Conservation (phyloP, 2,888 invertebrate genomes). For the Rhagonycha fulva region DNA sequence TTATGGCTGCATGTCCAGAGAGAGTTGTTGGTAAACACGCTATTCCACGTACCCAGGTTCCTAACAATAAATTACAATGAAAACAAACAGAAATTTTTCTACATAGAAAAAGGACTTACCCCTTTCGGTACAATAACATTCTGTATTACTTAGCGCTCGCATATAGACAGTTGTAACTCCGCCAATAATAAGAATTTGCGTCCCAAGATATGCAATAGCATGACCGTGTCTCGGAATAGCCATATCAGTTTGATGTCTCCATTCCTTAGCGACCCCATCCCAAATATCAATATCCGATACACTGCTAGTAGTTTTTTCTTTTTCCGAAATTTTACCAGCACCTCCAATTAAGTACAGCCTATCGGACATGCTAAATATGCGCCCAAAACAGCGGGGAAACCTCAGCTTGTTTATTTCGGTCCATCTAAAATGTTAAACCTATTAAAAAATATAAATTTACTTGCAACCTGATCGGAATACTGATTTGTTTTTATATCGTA, state of each 20-base stretch:
- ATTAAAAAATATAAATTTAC: background rate
- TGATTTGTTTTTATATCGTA: conserved; percentile 65
- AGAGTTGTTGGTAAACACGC: conserved; percentile 65
- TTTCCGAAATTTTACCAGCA: conserved; percentile 61
- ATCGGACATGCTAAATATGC: conserved; percentile 61
- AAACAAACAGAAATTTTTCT: background rate
- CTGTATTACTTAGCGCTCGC: conserved; percentile 67
- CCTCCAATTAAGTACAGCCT: conserved; percentile 70
- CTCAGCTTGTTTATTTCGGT: conserved; percentile 60
- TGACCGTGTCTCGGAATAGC: conserved; percentile 70
- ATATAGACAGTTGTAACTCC: conserved; percentile 69
- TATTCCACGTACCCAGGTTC: conserved; percentile 65
- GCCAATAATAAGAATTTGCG: conserved; percentile 67
- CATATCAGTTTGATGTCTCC: conserved; percentile 65
- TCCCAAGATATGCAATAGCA: conserved; percentile 66
- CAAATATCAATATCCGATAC: conserved; percentile 64
- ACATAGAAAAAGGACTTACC: conserved; percentile 39
- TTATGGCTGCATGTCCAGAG: conserved; percentile 61
- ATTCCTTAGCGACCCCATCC: conserved; percentile 60
- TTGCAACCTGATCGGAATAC: conserved; percentile 48
- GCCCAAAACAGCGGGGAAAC: conserved; percentile 61
- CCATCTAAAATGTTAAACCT: conserved; percentile 56
- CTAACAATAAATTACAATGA: conserved; percentile 34
- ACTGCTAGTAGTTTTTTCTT: conserved; percentile 62
- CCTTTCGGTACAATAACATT: conserved; percentile 67